A percentile compares a stretch with the other conserved stretches of the same genome.
These are phyloP conservation scores for Nineta flava DNA, from an alignment of 2,888 invertebrate species.

Conservation along the genomic window DNA sequence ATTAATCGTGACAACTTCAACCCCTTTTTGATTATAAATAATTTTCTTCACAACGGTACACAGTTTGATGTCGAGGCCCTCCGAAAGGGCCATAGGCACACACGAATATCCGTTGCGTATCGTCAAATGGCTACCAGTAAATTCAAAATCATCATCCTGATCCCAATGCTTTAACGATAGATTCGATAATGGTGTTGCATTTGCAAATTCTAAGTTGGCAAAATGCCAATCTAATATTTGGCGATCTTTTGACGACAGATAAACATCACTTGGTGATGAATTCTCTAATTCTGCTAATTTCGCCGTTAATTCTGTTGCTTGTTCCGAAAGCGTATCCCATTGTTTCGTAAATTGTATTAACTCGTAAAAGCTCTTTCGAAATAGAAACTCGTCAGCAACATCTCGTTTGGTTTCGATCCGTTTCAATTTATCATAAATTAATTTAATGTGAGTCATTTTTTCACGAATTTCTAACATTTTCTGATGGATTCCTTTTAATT, in stretches of 20 bases:
- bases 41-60: conserved; percentile 82
- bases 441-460: conserved; percentile 34
- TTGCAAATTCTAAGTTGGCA: conserved; percentile 98
- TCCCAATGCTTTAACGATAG: conserved; percentile 98
- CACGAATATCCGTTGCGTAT: conserved; percentile 95
- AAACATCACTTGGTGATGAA: conserved; percentile 87
- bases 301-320: conserved; percentile 67
- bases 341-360: conserved; percentile 45
- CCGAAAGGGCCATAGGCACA: conserved; percentile 85
- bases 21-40: conserved; percentile 59
- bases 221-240: conserved; percentile 99
- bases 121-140: conserved; percentile 94
- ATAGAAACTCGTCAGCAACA: conserved; percentile 50
- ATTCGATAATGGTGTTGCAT: conserved; percentile 87
- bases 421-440: conserved; percentile 19
- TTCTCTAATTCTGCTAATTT: conserved; percentile 74
- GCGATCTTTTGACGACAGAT: conserved; percentile 81
- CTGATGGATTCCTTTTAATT: conserved; percentile 59
- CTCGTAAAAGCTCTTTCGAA: conserved; percentile 45
- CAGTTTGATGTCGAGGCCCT: conserved; percentile 83
- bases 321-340: conserved; percentile 61
- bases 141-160: conserved; percentile 97
- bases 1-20: conserved; percentile 66
- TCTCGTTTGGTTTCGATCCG: conserved; percentile 32
- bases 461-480: conserved; percentile 45